Evolutionary conservation across 2,113 vertebrate species (phyloP).

Genomic region (Haliaeetus leucogaster): DNA sequence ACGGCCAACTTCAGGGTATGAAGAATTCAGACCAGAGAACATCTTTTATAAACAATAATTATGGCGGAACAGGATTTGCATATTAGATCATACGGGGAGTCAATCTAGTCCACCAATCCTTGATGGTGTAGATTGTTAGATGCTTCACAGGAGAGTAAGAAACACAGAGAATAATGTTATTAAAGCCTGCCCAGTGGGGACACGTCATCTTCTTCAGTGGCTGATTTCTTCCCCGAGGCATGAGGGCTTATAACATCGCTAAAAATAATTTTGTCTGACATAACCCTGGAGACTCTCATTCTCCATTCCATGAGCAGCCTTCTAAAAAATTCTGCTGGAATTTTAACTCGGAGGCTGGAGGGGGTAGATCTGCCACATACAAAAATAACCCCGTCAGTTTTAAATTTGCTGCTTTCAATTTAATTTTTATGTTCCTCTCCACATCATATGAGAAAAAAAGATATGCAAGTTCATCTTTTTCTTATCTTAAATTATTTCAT

Average conservation of each 20-base stretch:
- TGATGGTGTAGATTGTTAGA: background rate
- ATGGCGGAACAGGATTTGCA: background rate
- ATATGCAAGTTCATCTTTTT: background rate
- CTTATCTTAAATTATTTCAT: background rate
- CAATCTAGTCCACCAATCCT: background rate
- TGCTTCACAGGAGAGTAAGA: background rate
- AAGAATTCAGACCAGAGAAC: background rate
- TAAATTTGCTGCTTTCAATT: background rate
- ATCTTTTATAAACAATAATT: background rate
- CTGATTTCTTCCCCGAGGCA: conserved; percentile 43
- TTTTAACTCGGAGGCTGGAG: background rate
- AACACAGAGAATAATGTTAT: conserved; percentile 19
- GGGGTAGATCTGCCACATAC: background rate
- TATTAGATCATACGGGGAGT: background rate
- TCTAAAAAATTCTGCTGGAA: conserved; percentile 19
- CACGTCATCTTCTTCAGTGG: conserved; percentile 39
- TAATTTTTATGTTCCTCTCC: background rate
- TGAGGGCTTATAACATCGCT: conserved; percentile 2
- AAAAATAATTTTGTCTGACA: conserved; percentile 62
- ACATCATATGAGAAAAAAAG: fast-evolving
- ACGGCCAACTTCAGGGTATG: fast-evolving
- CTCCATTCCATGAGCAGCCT: conserved; percentile 2
- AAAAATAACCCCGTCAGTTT: background rate
- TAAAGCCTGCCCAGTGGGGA: conserved; percentile 42
- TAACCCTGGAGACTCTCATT: conserved; percentile 31